A percentile compares a stretch with the other conserved stretches of the same genome.
phyloP scores from a whole-genome alignment of 2,888 invertebrate genomes.

The Tethea ocularis region DNA sequence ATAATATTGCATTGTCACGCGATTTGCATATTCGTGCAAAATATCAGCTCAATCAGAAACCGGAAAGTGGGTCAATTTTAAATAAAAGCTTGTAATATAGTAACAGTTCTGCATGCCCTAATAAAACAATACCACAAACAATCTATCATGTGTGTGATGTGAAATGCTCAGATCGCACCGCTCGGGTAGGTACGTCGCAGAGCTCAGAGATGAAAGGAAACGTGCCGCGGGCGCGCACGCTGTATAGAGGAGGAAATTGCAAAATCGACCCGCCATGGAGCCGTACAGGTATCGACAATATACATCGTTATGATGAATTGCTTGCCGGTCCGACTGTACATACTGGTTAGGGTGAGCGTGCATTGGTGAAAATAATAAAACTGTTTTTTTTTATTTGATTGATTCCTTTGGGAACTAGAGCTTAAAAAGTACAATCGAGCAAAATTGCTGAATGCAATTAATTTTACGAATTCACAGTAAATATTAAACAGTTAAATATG shows the following conservation, averaged over 20 bases:
- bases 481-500: no score
- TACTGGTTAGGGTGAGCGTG: neutral
- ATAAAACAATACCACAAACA: neutral
- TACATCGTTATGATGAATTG: slow-evolving; percentile 16
- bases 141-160: neutral
- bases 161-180: neutral
- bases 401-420: no score
- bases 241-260: slow-evolving; percentile 11
- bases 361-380: neutral
- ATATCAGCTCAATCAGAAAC: no score
- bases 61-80: no score
- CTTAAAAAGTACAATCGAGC: no score
- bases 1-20: no score
- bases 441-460: no score
- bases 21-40: no score
- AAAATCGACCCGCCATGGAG: slow-evolving; percentile 12
- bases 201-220: slow-evolving; percentile 1
- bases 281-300: slow-evolving; percentile 14
- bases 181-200: neutral
- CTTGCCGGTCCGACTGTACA: slow-evolving; percentile 6
- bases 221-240: neutral
- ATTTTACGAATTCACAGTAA: no score
- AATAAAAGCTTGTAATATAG: no score
- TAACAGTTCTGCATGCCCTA: no score
- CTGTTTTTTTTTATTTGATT: no score